These are phyloP conservation scores for Stramonita haemastoma DNA, from an alignment of 2,888 invertebrate species.

Conservation along the genomic window DNA sequence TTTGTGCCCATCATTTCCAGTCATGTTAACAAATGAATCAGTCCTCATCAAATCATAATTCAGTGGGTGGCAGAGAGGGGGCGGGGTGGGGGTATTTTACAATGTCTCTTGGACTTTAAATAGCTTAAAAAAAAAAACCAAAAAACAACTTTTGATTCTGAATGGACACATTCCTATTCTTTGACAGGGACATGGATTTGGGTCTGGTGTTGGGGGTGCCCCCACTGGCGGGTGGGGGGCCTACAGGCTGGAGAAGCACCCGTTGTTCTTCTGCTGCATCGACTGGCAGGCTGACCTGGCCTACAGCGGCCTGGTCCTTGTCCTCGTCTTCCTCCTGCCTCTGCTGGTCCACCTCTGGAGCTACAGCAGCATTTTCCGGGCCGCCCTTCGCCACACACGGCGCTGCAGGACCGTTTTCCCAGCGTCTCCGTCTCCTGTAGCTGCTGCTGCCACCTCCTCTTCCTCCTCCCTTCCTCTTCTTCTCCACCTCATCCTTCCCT, in stretches of 20 bases:
- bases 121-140: too few species aligned
- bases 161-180: neutral
- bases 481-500: neutral
- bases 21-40: too few species aligned
- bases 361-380: slow-evolving; percentile 62
- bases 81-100: too few species aligned
- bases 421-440: neutral
- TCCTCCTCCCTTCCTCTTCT: neutral
- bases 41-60: too few species aligned
- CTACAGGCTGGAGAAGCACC: slow-evolving; percentile 52
- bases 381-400: slow-evolving; percentile 62
- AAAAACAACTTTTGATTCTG: too few species aligned
- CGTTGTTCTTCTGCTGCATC: slow-evolving; percentile 57
- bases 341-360: slow-evolving; percentile 58
- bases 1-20: too few species aligned
- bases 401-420: slow-evolving; percentile 57
- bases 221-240: slow-evolving; percentile 54
- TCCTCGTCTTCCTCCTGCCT: slow-evolving; percentile 53
- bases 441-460: neutral
- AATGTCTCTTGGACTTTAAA: too few species aligned
- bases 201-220: slow-evolving; percentile 57
- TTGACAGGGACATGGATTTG: slow-evolving; percentile 52
- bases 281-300: slow-evolving; percentile 50
- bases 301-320: slow-evolving; percentile 50
- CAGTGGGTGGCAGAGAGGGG: too few species aligned